These are phyloP conservation scores for Agraylea sexmaculata DNA, from an alignment of 1,140 invertebrate species.

Conservation along the genomic window DNA sequence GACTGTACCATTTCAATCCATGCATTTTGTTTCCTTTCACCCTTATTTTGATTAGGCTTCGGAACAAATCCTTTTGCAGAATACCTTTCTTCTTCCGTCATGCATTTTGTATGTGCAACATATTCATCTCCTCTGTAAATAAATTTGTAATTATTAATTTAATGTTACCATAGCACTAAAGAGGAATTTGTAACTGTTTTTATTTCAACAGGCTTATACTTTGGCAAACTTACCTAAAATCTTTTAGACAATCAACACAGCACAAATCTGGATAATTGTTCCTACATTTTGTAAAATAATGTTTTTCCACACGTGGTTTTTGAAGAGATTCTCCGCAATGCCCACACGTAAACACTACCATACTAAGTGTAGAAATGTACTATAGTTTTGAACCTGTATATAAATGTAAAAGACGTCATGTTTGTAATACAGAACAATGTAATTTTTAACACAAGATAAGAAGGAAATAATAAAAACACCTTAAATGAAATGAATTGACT, in stretches of 20 bases:
- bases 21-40: slow-evolving; percentile 76
- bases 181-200: neutral
- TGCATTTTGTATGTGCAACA: slow-evolving; percentile 76
- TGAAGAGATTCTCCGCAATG: slow-evolving; percentile 80
- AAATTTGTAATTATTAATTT: slow-evolving; percentile 5
- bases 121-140: slow-evolving; percentile 66
- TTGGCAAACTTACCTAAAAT: slow-evolving; percentile 58
- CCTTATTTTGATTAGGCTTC: slow-evolving; percentile 67
- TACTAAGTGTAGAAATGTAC: slow-evolving; percentile 27
- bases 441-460: neutral
- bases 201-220: neutral
- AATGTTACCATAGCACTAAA: neutral
- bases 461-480: neutral
- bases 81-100: slow-evolving; percentile 84
- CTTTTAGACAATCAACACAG: slow-evolving; percentile 86
- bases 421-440: neutral
- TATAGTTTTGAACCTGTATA: neutral
- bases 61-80: slow-evolving; percentile 69
- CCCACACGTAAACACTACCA: slow-evolving; percentile 90
- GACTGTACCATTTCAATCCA: slow-evolving; percentile 77
- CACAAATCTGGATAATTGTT: slow-evolving; percentile 45
- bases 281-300: slow-evolving; percentile 64
- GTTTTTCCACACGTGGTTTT: slow-evolving; percentile 84
- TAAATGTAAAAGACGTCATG: neutral
- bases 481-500: neutral